Evolutionary conservation across 2,888 invertebrate species (phyloP), one percentile per base, ranked within the genome.

Genomic region (Spodoptera picta): DNA sequence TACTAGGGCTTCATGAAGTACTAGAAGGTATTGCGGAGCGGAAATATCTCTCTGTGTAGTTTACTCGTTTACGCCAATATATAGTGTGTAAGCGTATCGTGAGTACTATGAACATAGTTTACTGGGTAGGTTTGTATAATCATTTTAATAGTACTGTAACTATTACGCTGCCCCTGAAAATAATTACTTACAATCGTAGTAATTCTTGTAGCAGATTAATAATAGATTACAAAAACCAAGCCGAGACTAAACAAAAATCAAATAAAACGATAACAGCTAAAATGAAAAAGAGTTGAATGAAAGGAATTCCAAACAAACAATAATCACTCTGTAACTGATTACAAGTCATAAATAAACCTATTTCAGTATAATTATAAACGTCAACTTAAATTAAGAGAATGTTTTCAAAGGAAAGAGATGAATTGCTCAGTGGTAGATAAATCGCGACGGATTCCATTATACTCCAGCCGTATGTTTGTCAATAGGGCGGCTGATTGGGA

Each of bases 401-500:
- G 80, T 81, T 84, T 82, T 79, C 81, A 78, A 82, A 78, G 69
- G 80, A 85, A 79, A 75, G 73, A 84, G 83, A 82, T 79, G 79
- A 85, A 79, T 73, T 65, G 64, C 70, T 56, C 69, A 62, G 63
- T 68, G 78, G 77, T 73, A 85, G 81, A 91, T 91, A 91, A 90
- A 90, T 89, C 83, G 84, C 84, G 79, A 84, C 83, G 80, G 87
- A 89, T 87, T 90, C 90, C 90, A 93, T 92, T 93, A 91, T 90
- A 83, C 84, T 79, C 82, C 81, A 84, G 87, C 88, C 88, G 90
- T 92, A 92, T 92, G 92, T 92, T 93, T 93, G 93, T 92, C 93
- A 92, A 93, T 93, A 91, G 90, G 83, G 87, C 87, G 89, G 86
- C 87, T 92, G 93, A 92, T 92, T 92, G 92, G 89, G 79, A 86